Evolutionary conservation across 1,140 invertebrate species (phyloP).

Genomic region (Holcopasites calliopsidis): DNA sequence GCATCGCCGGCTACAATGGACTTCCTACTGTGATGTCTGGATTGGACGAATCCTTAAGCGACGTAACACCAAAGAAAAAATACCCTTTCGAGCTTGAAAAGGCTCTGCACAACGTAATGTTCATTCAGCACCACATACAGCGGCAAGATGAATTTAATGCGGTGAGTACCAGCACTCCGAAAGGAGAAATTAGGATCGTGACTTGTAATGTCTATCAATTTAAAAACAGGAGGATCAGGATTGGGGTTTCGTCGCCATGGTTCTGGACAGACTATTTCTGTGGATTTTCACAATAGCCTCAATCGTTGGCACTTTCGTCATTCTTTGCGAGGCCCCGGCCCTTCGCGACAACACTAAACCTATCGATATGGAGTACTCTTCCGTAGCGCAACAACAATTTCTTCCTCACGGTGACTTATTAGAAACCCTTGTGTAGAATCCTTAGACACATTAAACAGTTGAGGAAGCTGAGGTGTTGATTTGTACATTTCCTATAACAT

Average conservation of each 20-base stretch:
- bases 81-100: slow-evolving; percentile 95
- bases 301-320: slow-evolving; percentile 92
- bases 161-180: slow-evolving; percentile 80
- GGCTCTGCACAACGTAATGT: slow-evolving; percentile 96
- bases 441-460: background rate
- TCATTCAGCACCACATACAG: slow-evolving; percentile 96
- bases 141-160: slow-evolving; percentile 96
- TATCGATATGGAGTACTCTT: slow-evolving; percentile 92
- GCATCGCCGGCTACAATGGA: slow-evolving; percentile 87
- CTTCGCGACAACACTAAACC: slow-evolving; percentile 94
- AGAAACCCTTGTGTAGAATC: slow-evolving; percentile 35
- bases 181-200: background rate
- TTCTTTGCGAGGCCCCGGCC: slow-evolving; percentile 93
- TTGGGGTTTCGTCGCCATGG: slow-evolving; percentile 99
- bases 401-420: slow-evolving; percentile 73
- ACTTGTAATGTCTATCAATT: slow-evolving; percentile 1
- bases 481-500: background rate
- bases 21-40: slow-evolving; percentile 89
- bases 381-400: slow-evolving; percentile 89
- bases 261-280: slow-evolving; percentile 97
- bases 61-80: slow-evolving; percentile 89
- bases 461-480: background rate
- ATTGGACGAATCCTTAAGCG: slow-evolving; percentile 89
- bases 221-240: slow-evolving; percentile 93
- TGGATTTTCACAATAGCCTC: slow-evolving; percentile 97